These are phyloP conservation scores for Thecocarcelia acutangulata DNA, from an alignment of 2,888 invertebrate species.

Conservation along the genomic window DNA sequence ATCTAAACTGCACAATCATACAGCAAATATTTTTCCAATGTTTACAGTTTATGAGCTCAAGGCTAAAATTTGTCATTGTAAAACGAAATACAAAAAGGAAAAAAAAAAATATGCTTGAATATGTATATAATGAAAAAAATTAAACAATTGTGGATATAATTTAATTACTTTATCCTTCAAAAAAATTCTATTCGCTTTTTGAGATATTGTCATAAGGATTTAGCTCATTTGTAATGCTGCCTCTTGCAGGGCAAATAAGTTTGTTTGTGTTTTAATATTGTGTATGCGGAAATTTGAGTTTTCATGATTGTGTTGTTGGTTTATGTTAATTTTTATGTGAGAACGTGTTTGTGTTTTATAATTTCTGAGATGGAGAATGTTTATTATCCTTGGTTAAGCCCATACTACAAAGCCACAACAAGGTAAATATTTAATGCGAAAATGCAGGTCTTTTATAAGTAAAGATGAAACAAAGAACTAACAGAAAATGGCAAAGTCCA, in stretches of 20 bases:
- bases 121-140: too few species aligned
- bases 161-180: too few species aligned
- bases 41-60: too few species aligned
- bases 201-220: too few species aligned
- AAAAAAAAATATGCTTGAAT: too few species aligned
- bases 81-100: too few species aligned
- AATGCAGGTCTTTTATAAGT: conserved; percentile 33
- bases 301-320: neutral
- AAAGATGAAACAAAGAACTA: neutral
- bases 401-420: conserved; percentile 60
- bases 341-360: conserved; percentile 3
- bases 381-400: conserved; percentile 18
- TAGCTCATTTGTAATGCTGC: neutral
- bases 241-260: neutral
- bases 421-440: conserved; percentile 64
- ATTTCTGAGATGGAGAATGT: conserved; percentile 4
- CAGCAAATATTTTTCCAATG: too few species aligned
- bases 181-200: too few species aligned
- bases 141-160: too few species aligned
- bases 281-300: neutral
- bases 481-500: neutral
- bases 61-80: too few species aligned
- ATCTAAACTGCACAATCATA: too few species aligned
- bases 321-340: conserved; percentile 1
- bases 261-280: neutral